Evolutionary conservation across 1,140 invertebrate genomes (phyloP), one percentile per base, ranked within the genome.

Genomic region (Spodoptera litura): DNA sequence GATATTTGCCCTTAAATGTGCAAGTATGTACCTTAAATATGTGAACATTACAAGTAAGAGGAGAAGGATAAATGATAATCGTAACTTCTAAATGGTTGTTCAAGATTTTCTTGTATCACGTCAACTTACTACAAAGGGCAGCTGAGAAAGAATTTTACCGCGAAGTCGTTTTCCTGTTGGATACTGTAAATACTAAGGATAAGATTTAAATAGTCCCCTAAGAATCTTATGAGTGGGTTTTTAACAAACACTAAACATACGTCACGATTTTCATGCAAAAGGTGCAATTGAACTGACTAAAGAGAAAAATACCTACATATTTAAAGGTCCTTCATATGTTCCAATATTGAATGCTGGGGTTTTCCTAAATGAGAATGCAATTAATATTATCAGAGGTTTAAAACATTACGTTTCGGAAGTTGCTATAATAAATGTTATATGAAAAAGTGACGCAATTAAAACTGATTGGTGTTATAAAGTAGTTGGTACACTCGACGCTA

Each of bases 401-500:
- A 31, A 31, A 0, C 31, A 31, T 31, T 31, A 4, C 31, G 3
- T 31, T 44, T 64, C 13, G n/a, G 35, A 15, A 15, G n/a, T 44
- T 44, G 35, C 6, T 3, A 1, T n/a, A 62, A 62, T 9, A 6
- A 15, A n/a, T 4, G 31, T 44, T 44, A 2, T 20, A 56, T 20
- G 2, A 20, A 56, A 38, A 70, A 20, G 66, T 35, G 25, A 15
- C 38, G 31, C 68, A 71, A 55, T 71, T 53, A 53, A 70, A 68
- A 71, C 4, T 70, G 49, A 70, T 51, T 31, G 51, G 4, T 70
- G 53, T 70, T 53, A 52, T 31, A 52, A 52, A 52, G 66, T 13
- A 71, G 27, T 9, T 51, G 53, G 15, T 25, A 70, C 20, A 20
- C 66, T 70, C 15, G 20, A 9, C 68, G 4, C 52, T 86, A 84